Evolutionary conservation across 1,140 invertebrate species (phyloP).

Genomic region (Macrocentrus cingulum): DNA sequence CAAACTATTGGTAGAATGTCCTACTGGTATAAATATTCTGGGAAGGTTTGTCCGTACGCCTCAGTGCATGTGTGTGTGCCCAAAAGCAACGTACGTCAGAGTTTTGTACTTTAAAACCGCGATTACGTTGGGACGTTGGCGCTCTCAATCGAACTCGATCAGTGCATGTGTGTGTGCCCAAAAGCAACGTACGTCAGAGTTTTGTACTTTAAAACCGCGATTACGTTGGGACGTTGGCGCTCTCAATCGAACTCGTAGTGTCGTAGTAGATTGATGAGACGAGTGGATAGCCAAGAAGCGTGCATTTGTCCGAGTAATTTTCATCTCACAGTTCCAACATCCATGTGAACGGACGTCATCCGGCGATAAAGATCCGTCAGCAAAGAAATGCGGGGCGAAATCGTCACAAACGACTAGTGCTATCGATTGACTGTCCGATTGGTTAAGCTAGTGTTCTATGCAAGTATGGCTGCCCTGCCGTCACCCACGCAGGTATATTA

Average conservation of each 20-base stretch:
- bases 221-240: conserved; percentile 10
- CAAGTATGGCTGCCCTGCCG: conserved; percentile 57
- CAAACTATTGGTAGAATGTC: too few relatives aligned
- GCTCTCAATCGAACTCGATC: too few relatives aligned
- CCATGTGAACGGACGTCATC: conserved; percentile 15
- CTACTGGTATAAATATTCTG: too few relatives aligned
- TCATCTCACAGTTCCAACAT: neutral
- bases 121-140: too few relatives aligned
- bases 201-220: neutral
- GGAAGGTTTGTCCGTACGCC: too few relatives aligned
- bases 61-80: neutral
- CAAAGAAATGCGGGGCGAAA: conserved; percentile 45
- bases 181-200: neutral
- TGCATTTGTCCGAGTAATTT: neutral
- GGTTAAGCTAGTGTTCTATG: conserved; percentile 52
- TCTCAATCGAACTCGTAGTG: neutral
- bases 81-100: too few relatives aligned
- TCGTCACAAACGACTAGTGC: conserved; percentile 50
- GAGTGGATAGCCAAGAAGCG: neutral
- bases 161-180: neutral
- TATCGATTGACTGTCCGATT: conserved; percentile 56
- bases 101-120: too few relatives aligned
- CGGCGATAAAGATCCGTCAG: conserved; percentile 32
- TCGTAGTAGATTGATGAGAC: neutral
- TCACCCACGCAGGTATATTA: conserved; percentile 56